Base-by-base conservation (phyloP, 2,113 vertebrate species). In the Oncorhynchus masou region DNA sequence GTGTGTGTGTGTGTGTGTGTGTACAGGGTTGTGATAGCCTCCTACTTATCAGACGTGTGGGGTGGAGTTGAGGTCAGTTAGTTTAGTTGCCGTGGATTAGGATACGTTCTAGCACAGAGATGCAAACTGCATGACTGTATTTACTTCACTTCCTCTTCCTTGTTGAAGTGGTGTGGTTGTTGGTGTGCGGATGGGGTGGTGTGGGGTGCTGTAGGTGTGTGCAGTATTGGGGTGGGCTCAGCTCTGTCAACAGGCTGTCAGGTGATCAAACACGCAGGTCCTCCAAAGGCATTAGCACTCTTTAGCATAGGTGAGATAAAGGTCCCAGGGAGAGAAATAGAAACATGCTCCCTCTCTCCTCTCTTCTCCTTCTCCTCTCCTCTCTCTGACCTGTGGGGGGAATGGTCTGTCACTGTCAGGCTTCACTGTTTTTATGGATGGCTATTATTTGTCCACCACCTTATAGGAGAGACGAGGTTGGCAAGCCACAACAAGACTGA, bases 401-500 rank as follows among this genome's bases (percentile, higher is more conserved):
- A 62, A 62, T 62, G 59, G 19, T 22, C 59, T 62, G 59, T 57
- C 54, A 57, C 13, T 16, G 13, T 62, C n/a, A 8, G 16, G n/a
- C 13, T 57, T 62, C n/a, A 62, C n/a, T 16, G 19, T 62, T 62
- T 62, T 62, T 62, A 62, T 62, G n/a, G 59, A 62, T 22, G n/a
- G 59, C 59, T 3, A 22, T 62, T 16, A 54, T 19, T 0, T 54
- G n/a, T 9, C 16, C 20, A 29, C 22, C 3, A 39, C n/a, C 15
- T 83, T 79, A 74, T 68, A 57, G 70, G 68, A 70, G 49, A 70
- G 68, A 76, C 79, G 80, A 81, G 79, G 79, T 67, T 84, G 86
- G 59, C 90, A 91, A 85, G 90, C 86, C 22, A 72, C 76, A 71
- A 89, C 90, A 91, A 16, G 90, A 85, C 86, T 79, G 72, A 82